Conservation (phyloP, 2,888 invertebrate species). For the Acanthoscelides obtectus region DNA sequence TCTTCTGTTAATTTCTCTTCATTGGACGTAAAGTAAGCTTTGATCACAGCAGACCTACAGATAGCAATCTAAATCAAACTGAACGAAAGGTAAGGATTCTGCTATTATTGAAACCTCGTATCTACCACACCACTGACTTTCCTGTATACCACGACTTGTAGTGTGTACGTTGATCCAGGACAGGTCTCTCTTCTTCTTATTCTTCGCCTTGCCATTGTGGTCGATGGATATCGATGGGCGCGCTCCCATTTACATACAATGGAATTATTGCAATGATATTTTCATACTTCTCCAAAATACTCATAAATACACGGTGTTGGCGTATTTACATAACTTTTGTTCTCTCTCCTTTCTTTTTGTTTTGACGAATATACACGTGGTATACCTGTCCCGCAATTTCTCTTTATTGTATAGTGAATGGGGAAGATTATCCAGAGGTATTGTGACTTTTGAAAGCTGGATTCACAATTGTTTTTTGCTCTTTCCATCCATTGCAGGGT, state of each 20-base stretch:
- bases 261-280: slow-evolving; percentile 38
- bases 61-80: too few relatives aligned
- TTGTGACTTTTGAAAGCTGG: not conserved
- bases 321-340: slow-evolving; percentile 12
- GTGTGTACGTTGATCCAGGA: slow-evolving; percentile 9
- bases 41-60: too few relatives aligned
- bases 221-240: slow-evolving; percentile 34
- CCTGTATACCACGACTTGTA: not conserved
- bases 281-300: slow-evolving; percentile 39
- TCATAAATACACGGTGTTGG: slow-evolving; percentile 13
- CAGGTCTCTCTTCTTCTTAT: slow-evolving; percentile 11
- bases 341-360: not conserved
- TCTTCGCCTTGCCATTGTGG: slow-evolving; percentile 20
- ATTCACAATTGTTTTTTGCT: too few relatives aligned
- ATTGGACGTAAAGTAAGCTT: too few relatives aligned
- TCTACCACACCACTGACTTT: not conserved
- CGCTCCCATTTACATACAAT: slow-evolving; percentile 39
- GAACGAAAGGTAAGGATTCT: too few relatives aligned
- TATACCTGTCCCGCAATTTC: not conserved
- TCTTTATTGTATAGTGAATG: not conserved
- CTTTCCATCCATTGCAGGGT: too few relatives aligned
- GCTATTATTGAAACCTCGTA: too few relatives aligned
- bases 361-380: not conserved
- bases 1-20: too few relatives aligned
- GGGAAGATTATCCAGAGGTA: not conserved